A percentile compares a stretch with the other conserved stretches of the same genome.
Evolutionary conservation across 2,888 invertebrate species (phyloP).

Genomic region (Cephus spinipes): DNA sequence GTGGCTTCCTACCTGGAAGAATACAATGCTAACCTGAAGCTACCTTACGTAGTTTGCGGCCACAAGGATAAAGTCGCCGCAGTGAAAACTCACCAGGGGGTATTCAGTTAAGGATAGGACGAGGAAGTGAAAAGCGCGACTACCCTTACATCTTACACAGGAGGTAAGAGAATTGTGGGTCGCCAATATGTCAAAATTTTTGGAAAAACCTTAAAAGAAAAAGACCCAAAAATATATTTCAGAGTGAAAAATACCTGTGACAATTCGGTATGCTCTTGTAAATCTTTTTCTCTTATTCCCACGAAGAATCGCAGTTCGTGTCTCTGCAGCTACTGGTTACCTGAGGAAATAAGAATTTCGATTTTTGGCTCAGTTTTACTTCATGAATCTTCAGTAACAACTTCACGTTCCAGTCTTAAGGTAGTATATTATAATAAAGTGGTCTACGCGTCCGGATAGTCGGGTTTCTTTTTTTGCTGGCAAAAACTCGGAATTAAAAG

Average conservation of each 20-base stretch:
- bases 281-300: neutral
- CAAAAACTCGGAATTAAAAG: constrained; percentile 30
- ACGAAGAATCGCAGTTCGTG: neutral
- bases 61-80: constrained; percentile 33
- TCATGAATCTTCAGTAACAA: neutral
- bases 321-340: neutral
- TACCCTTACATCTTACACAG: neutral
- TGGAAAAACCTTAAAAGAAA: neutral
- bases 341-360: neutral
- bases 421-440: neutral
- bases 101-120: constrained; percentile 24
- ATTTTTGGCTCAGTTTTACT: neutral
- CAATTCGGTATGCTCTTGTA: neutral
- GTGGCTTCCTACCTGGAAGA: constrained; percentile 1
- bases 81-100: constrained; percentile 26
- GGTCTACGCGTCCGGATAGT: neutral
- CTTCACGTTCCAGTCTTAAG: neutral
- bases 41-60: constrained; percentile 46
- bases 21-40: constrained; percentile 9
- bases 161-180: neutral
- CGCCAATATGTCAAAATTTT: constrained; percentile 37
- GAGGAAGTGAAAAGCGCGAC: constrained; percentile 38
- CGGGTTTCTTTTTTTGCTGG: constrained; percentile 4
- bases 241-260: neutral
- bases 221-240: neutral